A percentile compares a stretch with the other conserved stretches of the same genome.
Conservation (phyloP, 37 sponge, comb jelly and placozoan species). For the Ephydatia muelleri region DNA sequence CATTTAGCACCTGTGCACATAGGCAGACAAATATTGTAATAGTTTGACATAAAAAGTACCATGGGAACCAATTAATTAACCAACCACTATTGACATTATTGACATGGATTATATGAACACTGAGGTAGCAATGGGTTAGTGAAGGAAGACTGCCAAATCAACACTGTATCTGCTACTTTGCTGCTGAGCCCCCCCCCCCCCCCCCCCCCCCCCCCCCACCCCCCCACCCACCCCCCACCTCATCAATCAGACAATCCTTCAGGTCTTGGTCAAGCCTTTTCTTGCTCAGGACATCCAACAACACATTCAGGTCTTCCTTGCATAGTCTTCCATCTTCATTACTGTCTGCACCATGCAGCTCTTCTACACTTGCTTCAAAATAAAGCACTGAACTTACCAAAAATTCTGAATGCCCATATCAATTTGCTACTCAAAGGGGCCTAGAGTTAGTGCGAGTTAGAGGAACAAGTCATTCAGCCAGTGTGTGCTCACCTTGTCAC, state of each 20-base stretch:
- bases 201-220: too few species aligned
- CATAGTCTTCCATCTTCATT: slow-evolving; percentile 45
- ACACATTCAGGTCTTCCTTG: not conserved
- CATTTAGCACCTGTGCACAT: slow-evolving; percentile 20
- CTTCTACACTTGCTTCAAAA: not conserved
- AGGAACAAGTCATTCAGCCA: not conserved
- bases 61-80: not conserved
- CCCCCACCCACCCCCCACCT: not conserved
- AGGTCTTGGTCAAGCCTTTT: not conserved
- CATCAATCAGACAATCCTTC: slow-evolving; percentile 21
- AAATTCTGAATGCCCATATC: slow-evolving; percentile 33
- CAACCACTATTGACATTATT: slow-evolving; percentile 6
- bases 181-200: too few species aligned
- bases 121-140: too few species aligned
- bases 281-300: slow-evolving; percentile 1
- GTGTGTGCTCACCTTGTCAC: slow-evolving; percentile 22
- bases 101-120: not conserved
- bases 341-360: not conserved
- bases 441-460: not conserved
- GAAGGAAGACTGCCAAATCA: too few species aligned
- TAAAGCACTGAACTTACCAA: slow-evolving; percentile 17
- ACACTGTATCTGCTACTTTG: too few species aligned
- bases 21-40: not conserved
- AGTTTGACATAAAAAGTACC: not conserved
- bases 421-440: slow-evolving; percentile 8